These are phyloP conservation scores for Rafetus swinhoei DNA, from an alignment of 2,113 vertebrate species.

Conservation along the genomic window DNA sequence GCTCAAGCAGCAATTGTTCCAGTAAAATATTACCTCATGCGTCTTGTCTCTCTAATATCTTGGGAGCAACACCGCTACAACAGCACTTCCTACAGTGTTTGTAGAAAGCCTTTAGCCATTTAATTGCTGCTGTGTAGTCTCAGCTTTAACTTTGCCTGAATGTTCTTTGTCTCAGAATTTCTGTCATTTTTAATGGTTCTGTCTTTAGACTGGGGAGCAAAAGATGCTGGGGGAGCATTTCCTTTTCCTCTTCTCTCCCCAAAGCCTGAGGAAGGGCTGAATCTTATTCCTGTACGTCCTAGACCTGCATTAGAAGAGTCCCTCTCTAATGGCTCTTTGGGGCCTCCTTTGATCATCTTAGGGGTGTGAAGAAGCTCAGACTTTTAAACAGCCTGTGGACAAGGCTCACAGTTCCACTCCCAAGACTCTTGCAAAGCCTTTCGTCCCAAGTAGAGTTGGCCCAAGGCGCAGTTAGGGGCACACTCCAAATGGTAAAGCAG, in stretches of 20 bases:
- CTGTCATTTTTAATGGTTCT: background rate
- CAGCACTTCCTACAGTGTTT: background rate
- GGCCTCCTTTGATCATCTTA: background rate
- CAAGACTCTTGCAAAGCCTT: too few relatives aligned
- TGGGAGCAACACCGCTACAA: background rate
- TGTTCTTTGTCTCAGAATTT: background rate
- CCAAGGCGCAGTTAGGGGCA: background rate
- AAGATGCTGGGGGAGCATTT: background rate
- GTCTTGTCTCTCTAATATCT: background rate
- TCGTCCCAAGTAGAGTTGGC: background rate
- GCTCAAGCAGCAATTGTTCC: background rate
- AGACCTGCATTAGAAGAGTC: background rate
- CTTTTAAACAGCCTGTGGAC: background rate
- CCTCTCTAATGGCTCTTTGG: background rate
- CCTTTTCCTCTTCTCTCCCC: background rate
- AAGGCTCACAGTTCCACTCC: background rate
- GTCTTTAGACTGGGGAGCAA: background rate
- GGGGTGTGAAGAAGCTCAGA: background rate
- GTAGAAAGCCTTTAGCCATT: background rate
- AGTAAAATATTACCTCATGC: background rate
- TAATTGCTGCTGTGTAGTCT: background rate
- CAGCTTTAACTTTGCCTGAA: background rate
- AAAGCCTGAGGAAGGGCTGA: background rate
- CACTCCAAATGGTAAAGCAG: background rate
- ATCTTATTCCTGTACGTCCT: background rate